A percentile compares a stretch with the other conserved stretches of the same genome.
Conservation (phyloP, 1,140 invertebrate species). For the Bacillus rossius region DNA sequence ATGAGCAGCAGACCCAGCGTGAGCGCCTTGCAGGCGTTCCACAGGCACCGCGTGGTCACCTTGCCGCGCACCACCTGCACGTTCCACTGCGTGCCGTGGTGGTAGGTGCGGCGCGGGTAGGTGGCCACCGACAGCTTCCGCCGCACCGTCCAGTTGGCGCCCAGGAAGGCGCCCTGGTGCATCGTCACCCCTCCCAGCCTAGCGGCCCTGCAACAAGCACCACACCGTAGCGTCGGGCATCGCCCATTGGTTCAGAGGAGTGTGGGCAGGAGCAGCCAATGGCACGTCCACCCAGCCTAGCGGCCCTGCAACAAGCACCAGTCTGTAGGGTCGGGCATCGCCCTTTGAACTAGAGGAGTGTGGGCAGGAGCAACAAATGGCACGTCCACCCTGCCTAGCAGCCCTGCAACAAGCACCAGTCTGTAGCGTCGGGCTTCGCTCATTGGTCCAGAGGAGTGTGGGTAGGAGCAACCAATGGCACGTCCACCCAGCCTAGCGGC, state of each 20-base stretch:
- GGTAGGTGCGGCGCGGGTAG: conserved; percentile 3
- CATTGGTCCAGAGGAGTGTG: too few relatives aligned
- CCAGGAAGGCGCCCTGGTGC: conserved; percentile 32
- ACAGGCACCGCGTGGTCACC: conserved; percentile 79
- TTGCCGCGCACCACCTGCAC: conserved; percentile 68
- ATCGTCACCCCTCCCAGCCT: conserved; percentile 14
- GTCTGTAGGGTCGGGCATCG: too few relatives aligned
- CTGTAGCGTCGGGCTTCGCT: too few relatives aligned
- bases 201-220: too few relatives aligned
- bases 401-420: too few relatives aligned
- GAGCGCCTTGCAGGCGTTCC: conserved; percentile 85
- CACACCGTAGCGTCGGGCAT: too few relatives aligned
- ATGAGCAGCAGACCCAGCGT: conserved; percentile 77
- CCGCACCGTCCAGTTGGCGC: conserved; percentile 18
- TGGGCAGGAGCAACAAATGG: too few relatives aligned
- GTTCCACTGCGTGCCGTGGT: conserved; percentile 23
- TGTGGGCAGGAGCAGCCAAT: too few relatives aligned
- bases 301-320: too few relatives aligned
- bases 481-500: background rate
- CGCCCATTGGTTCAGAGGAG: too few relatives aligned
- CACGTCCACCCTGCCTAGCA: background rate
- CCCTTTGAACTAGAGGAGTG: too few relatives aligned
- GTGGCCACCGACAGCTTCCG: conserved; percentile 22
- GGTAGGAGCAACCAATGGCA: too few relatives aligned
- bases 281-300: background rate